Percentiles rank a stretch among this genome's conserved stretches.
phyloP scores from a whole-genome alignment of 2,113 vertebrate genomes.

The Gorsachius goisagi region DNA sequence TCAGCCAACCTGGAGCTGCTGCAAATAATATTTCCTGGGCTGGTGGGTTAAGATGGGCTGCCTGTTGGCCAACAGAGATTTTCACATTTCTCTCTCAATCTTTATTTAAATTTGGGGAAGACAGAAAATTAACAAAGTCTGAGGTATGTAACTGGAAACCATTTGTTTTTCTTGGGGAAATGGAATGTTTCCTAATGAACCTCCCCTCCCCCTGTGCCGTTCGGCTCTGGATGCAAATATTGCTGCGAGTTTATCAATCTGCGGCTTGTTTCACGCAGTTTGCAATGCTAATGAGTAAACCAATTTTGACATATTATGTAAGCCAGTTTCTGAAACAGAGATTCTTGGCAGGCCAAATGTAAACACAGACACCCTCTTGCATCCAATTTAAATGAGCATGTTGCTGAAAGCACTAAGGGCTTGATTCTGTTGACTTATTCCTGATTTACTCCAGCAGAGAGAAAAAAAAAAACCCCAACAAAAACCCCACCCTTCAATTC shows the following conservation, averaged over 20 bases:
- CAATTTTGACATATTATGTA: conserved; percentile 69
- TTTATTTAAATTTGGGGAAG: conserved; percentile 30
- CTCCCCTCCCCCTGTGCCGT: conserved; percentile 40
- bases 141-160: conserved; percentile 16
- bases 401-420: conserved; percentile 56
- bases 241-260: conserved; percentile 55
- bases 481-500: background rate
- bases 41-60: background rate
- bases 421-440: conserved; percentile 54
- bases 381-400: conserved; percentile 66
- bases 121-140: conserved; percentile 13
- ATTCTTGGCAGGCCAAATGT: conserved; percentile 70
- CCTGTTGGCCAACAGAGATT: background rate
- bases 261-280: conserved; percentile 45
- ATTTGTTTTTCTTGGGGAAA: conserved; percentile 47
- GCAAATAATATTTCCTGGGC: background rate
- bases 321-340: conserved; percentile 67
- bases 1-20: background rate
- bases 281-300: conserved; percentile 72
- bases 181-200: conserved; percentile 42
- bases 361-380: conserved; percentile 65
- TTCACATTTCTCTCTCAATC: conserved; percentile 8
- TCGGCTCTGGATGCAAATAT: conserved; percentile 56
- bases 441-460: conserved; percentile 16
- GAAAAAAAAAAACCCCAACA: too few species aligned